phyloP scores from a whole-genome alignment of 2,888 invertebrate species.

The Dolichomitus sp. region DNA sequence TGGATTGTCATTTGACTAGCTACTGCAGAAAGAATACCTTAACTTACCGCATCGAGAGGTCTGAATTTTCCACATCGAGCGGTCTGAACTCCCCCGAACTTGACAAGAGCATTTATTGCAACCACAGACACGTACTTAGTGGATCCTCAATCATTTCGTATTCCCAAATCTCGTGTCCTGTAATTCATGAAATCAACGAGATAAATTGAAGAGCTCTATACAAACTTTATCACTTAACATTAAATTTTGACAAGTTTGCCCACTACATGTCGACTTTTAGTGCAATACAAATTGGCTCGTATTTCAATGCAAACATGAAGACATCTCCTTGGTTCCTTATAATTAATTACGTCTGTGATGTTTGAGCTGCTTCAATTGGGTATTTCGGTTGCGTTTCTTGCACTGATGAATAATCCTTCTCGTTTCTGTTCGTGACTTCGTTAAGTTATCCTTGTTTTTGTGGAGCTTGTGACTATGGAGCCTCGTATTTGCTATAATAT shows the following conservation, averaged over 20 bases:
- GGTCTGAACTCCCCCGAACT: no score
- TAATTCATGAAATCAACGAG: not conserved
- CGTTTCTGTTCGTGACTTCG: not conserved
- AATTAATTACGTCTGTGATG: conserved; percentile 5
- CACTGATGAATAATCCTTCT: not conserved
- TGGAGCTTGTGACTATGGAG: not conserved
- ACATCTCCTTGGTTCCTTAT: not conserved
- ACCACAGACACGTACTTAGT: not conserved
- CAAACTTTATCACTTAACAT: not conserved
- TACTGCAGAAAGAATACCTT: no score
- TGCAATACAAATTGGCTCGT: not conserved
- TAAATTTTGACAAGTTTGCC: not conserved
- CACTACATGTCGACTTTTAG: not conserved
- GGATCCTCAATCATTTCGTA: not conserved
- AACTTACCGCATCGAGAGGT: no score
- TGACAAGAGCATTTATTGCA: not conserved
- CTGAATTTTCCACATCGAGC: no score
- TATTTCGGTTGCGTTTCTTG: not conserved
- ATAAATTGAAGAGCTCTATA: not conserved
- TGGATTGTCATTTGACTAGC: no score
- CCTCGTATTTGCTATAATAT: not conserved
- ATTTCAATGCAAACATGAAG: not conserved
- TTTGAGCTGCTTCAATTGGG: conserved; percentile 2
- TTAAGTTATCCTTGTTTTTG: not conserved
- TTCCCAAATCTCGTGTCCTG: not conserved